Conservation (phyloP, 2,113 vertebrate species). For the Sitta europaea region DNA sequence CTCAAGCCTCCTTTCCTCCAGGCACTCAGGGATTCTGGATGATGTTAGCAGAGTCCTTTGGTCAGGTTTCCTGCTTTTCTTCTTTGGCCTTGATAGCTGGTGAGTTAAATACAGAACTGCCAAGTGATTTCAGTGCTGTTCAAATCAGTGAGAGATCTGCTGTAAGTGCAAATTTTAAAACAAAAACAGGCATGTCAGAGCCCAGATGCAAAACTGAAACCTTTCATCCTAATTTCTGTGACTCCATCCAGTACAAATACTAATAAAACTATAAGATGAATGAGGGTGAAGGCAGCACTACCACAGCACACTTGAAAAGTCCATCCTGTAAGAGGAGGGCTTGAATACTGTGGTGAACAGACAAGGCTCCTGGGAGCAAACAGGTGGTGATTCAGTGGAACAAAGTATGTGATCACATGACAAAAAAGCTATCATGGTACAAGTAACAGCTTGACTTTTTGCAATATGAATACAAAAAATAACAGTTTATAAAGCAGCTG, state of each 20-base stretch:
- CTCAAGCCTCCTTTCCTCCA: background rate
- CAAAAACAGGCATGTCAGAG: background rate
- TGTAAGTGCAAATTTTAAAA: background rate
- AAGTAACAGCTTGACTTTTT: background rate
- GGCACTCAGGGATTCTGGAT: background rate
- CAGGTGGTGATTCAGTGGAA: background rate
- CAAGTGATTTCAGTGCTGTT: background rate
- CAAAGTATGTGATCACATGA: accelerated
- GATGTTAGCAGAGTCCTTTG: background rate
- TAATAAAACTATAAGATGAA: background rate
- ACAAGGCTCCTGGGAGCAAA: background rate
- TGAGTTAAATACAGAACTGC: background rate
- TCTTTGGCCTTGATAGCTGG: background rate
- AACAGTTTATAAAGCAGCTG: background rate
- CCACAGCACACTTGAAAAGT: background rate
- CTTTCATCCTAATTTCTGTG: background rate
- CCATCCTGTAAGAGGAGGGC: background rate
- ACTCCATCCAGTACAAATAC: background rate
- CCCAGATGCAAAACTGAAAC: background rate
- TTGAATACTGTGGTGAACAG: background rate
- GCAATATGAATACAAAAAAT: background rate
- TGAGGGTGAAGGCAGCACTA: background rate
- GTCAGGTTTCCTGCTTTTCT: background rate
- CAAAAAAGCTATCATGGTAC: accelerated
- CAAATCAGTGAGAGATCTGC: background rate